These are phyloP conservation scores for Geophilus truncorum DNA, from an alignment of 2,888 invertebrate genomes.

Conservation along the genomic window DNA sequence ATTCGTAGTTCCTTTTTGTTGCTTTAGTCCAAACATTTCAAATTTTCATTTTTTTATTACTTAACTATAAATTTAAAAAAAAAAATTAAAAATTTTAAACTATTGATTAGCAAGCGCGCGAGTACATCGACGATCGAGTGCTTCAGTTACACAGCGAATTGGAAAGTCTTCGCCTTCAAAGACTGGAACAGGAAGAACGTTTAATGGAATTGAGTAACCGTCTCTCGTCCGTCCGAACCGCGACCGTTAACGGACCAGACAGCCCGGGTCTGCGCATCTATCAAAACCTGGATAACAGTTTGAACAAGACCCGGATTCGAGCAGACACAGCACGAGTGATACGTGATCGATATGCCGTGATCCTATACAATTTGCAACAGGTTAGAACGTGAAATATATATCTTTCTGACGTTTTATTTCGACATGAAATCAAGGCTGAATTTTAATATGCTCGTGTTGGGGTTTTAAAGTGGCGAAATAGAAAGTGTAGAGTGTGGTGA, in stretches of 20 bases:
- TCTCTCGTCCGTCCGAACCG: not conserved
- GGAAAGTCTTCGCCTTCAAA: not conserved
- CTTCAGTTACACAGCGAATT: not conserved
- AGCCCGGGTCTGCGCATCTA: not conserved
- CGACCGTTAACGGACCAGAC: not conserved
- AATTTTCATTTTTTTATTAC: constrained; percentile 32
- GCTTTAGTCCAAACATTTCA: too few relatives aligned
- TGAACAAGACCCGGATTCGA: not conserved
- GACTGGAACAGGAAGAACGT: not conserved
- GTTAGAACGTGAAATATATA: not conserved
- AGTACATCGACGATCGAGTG: not conserved
- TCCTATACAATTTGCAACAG: not conserved
- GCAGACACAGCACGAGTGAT: not conserved
- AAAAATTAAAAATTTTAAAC: too few relatives aligned
- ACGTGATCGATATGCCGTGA: not conserved
- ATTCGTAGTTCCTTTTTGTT: too few relatives aligned
- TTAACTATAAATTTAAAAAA: constrained; percentile 38
- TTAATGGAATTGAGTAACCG: not conserved
- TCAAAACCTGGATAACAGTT: not conserved
- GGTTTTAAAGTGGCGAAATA: too few relatives aligned
- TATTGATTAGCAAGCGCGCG: not conserved
- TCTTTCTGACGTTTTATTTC: not conserved
- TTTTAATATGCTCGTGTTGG: too few relatives aligned
- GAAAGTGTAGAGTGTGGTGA: too few relatives aligned
- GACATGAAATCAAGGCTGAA: not conserved